Base-by-base conservation (phyloP, 2,888 invertebrate species). In the Pachycephus smyrnensis region DNA sequence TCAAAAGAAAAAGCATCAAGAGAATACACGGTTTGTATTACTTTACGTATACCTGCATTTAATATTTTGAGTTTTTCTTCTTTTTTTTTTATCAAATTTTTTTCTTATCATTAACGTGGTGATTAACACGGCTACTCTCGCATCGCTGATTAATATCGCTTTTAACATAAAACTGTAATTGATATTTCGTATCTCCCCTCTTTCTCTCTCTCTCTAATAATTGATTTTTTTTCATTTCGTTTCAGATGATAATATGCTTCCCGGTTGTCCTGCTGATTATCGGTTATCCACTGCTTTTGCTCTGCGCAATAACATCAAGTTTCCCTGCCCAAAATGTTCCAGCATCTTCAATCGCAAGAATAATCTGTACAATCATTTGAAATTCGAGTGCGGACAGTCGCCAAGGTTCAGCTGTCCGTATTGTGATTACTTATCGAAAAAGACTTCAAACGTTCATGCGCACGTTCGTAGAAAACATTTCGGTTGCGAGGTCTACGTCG, bases 371-470 rank as follows among this genome's bases (percentile, higher is more conserved):
- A 89, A 88, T 73, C 91, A 92, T 79, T 85, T 89, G 71, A 88
- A 88, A 79, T 89, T 89, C 84, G 92, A 92, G 80, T 92, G 92
- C 78, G 91, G 90, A 12, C 90, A 91, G 82, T 85, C 84, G 4
- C 90, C 91, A 15, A 85, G 92, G 78, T 92, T 92, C 81, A 88
- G 87, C 79, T 92, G 92, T 80, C 90, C 91, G 35, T 88, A 90
- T 75, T 92, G 92, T 81, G 82, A 84, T 12, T 89, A 89, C 68
- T 23, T 71, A 3, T 85, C 86, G 23, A 87, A 87, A 77, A 86
- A 86, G 73, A 84, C 78, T 23, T 78, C 78, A 4, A 78, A 78
- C 33, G 68, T 78, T 68, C 71, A 55, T 12, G 78, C 78, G 4
- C 78, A 78, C 73, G 33, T 78, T 69, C 71, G 76, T 15, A 69